A percentile compares a stretch with the other conserved stretches of the same genome.
These are phyloP conservation scores for Rhopalosiphum maidis DNA, from an alignment of 1,140 invertebrate species.

Conservation along the genomic window DNA sequence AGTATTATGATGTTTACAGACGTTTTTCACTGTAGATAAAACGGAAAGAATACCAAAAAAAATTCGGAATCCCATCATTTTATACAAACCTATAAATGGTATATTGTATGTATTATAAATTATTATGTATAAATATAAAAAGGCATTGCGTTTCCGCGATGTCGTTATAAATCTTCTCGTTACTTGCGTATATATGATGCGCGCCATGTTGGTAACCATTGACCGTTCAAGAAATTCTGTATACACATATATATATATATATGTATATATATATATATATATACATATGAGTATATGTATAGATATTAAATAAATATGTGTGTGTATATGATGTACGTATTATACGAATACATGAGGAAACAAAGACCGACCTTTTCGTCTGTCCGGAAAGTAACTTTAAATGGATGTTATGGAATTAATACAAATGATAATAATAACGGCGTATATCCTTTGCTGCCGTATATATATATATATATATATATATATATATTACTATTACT, in stretches of 20 bases:
- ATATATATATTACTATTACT: neutral
- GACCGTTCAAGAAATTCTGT: neutral
- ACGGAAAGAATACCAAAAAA: neutral
- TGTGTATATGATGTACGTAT: neutral
- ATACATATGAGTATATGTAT: neutral
- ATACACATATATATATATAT: neutral
- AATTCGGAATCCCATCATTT: neutral
- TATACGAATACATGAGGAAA: slow-evolving; percentile 11
- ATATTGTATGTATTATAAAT: neutral
- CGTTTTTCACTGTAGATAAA: neutral
- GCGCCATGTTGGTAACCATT: slow-evolving; percentile 19
- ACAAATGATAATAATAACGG: slow-evolving; percentile 56
- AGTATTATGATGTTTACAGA: neutral
- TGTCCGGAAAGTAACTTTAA: slow-evolving; percentile 48
- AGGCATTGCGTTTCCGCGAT: neutral
- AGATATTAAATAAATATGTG: neutral
- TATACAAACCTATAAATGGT: neutral
- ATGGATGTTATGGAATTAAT: slow-evolving; percentile 56
- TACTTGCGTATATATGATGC: neutral
- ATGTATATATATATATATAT: neutral
- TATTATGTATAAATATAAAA: neutral
- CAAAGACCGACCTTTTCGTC: slow-evolving; percentile 52
- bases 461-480: neutral
- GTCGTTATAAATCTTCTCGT: neutral
- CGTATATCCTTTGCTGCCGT: neutral